Evolutionary conservation across 2,888 invertebrate species (phyloP), one percentile per base, ranked within the genome.

Genomic region (Tetranychus truncatus): DNA sequence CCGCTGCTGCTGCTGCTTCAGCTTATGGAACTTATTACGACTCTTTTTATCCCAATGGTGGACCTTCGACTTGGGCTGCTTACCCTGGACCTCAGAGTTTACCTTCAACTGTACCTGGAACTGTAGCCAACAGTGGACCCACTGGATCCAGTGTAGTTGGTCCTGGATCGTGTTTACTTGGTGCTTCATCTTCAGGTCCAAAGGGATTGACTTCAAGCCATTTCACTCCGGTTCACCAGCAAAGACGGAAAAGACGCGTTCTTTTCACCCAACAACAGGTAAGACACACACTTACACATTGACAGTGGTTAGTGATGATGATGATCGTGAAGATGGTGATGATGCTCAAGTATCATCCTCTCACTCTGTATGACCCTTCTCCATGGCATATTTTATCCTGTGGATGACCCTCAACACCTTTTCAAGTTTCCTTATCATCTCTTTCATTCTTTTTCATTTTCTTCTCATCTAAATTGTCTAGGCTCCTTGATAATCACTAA

Each of bases 191-290:
- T 34, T 34, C 34, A 34, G 34, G 34, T 3, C 34, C 34, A 34
- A 34, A 34, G 34, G 34, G 34, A 34, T 34, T 34, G 34, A 34
- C 34, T 34, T 34, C 34, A 5, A 34, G 15, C 11, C 11, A 55
- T 55, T 55, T 15, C 55, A 34, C 55, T 55, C 55, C 55, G 15
- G 55, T 15, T 45, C 76, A 77, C 74, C 76, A 76, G 18, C 94
- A 95, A 84, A 93, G 95, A 81, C 88, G 96, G 76, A 99, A 99
- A 84, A 87, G 99, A 75, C 87, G 99, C 3, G 96, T 99, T 0
- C 86, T 99, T 1, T 99, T 99, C 84, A 95, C 95, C 74, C 97
- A 96, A 84, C 92, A 93, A 73, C 73, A 73, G 65, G 73, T 72
- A 72, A 72, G 72, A 44, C 1, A 8, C 1, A 8, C 11, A 24